Evolutionary conservation across 2,797 vertebrate genomes (phyloP).

Genomic region (Micrastur ruficollis): DNA sequence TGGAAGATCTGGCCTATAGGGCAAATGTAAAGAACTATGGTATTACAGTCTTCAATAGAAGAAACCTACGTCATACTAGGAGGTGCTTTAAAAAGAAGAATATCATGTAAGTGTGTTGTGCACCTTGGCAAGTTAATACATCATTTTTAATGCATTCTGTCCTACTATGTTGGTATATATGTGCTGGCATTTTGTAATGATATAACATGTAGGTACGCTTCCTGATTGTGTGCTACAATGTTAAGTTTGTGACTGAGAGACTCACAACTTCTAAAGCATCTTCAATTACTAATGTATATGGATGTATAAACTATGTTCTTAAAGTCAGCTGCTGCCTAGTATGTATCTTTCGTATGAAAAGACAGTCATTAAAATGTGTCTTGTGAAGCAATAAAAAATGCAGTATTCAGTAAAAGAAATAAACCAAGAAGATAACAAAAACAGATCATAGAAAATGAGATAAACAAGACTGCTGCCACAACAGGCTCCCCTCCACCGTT

Average conservation of each 20-base stretch:
- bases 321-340: background rate
- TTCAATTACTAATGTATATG: background rate
- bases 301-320: background rate
- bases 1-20: background rate
- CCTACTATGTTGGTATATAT: background rate
- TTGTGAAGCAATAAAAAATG: background rate
- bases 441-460: background rate
- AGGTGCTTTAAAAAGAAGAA: background rate
- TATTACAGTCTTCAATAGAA: background rate
- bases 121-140: background rate
- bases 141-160: background rate
- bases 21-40: background rate
- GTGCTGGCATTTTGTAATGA: background rate
- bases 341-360: background rate
- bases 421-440: background rate
- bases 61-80: fast-evolving
- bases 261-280: background rate
- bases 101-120: background rate
- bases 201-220: background rate
- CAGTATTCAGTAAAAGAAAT: background rate
- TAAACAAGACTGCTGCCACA: background rate
- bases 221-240: background rate
- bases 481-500: background rate
- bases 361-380: background rate
- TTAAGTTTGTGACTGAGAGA: background rate